Conservation (phyloP, 1,140 invertebrate species). For the Papilio glaucus region DNA sequence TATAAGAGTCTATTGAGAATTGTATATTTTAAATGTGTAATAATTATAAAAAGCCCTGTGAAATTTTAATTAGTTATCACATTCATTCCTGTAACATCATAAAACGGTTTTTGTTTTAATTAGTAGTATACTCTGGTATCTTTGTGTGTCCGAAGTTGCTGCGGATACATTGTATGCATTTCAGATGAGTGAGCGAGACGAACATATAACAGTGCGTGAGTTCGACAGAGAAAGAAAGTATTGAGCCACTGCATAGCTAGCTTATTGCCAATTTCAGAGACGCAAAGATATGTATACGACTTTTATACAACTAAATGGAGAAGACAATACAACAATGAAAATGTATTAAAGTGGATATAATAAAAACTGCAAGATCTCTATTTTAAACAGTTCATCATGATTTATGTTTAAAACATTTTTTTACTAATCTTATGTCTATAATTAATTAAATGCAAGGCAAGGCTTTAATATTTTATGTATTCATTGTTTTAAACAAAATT, state of each 20-base stretch:
- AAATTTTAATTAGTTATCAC: conserved; percentile 24
- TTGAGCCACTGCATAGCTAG: too few relatives aligned
- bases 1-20: conserved; percentile 26
- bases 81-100: conserved; percentile 20
- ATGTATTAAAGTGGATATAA: too few relatives aligned
- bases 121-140: not conserved
- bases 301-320: too few relatives aligned
- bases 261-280: too few relatives aligned
- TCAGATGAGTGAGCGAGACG: not conserved
- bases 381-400: not conserved
- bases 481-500: too few relatives aligned
- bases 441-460: not conserved
- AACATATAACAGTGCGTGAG: not conserved
- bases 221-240: too few relatives aligned
- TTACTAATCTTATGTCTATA: too few relatives aligned
- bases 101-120: not conserved
- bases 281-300: too few relatives aligned
- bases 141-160: not conserved
- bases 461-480: not conserved
- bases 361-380: not conserved
- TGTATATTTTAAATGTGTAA: conserved; percentile 25
- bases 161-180: not conserved
- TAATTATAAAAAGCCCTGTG: not conserved
- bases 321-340: too few relatives aligned
- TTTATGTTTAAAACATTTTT: not conserved